Conservation (phyloP, 1,140 invertebrate genomes). For the Euura lappo region DNA sequence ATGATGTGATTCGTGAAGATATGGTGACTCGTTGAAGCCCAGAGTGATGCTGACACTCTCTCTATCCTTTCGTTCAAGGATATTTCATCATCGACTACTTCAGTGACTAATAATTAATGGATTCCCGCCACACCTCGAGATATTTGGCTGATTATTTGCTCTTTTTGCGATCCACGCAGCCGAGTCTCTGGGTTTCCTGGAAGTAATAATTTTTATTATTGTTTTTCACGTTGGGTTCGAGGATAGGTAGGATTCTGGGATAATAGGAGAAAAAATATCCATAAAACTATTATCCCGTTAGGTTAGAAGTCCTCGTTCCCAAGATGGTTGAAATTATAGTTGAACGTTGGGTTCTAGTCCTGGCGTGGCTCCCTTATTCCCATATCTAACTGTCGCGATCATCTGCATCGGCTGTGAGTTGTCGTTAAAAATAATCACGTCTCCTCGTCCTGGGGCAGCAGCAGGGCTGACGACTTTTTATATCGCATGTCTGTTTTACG, state of each 20-base stretch:
- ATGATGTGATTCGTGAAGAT: neutral
- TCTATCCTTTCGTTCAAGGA: no score
- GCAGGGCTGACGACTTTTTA: conserved; percentile 1
- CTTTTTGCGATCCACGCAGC: neutral
- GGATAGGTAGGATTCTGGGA: neutral
- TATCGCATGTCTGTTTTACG: conserved; percentile 7
- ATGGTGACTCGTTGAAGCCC: no score
- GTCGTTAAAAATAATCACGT: conserved; percentile 15
- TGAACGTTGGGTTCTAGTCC: neutral
- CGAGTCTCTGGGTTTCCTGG: neutral
- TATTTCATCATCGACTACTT: no score
- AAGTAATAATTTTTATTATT: conserved; percentile 1
- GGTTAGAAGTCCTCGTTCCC: neutral
- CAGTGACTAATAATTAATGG: neutral
- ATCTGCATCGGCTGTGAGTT: neutral
- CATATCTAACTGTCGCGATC: neutral
- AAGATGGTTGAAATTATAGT: neutral
- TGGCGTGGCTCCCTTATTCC: neutral
- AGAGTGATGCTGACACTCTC: no score
- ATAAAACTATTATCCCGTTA: neutral
- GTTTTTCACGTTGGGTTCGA: neutral
- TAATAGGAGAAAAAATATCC: neutral
- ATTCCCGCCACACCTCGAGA: neutral
- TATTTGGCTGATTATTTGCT: neutral
- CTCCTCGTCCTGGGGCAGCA: neutral